Conservation (phyloP, 2,888 invertebrate species). For the Tryphoninae sp. region DNA sequence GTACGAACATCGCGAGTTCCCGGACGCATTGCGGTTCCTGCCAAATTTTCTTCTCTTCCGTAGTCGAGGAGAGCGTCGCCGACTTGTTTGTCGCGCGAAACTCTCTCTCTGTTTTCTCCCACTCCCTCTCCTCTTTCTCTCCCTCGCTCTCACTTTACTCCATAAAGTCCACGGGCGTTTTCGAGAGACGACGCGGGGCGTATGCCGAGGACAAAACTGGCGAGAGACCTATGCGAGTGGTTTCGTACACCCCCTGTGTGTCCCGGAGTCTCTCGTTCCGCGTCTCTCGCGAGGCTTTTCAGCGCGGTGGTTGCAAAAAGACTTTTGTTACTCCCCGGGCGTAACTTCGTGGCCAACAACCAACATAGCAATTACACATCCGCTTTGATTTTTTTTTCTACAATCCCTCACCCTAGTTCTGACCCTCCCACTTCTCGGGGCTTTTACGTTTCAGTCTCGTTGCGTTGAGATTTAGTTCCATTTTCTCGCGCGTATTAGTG, state of each 20-base stretch:
- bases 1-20: conserved; percentile 37
- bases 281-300: conserved; percentile 58
- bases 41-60: conserved; percentile 60
- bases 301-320: conserved; percentile 50
- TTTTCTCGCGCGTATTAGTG: not conserved
- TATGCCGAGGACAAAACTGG: conserved; percentile 47
- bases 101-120: conserved; percentile 8
- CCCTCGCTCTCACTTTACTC: conserved; percentile 26
- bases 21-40: conserved; percentile 56
- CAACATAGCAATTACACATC: conserved; percentile 53
- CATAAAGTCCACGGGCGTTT: conserved; percentile 7
- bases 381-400: conserved; percentile 21
- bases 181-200: conserved; percentile 47
- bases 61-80: conserved; percentile 42
- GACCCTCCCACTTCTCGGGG: not conserved
- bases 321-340: conserved; percentile 55
- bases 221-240: conserved; percentile 27
- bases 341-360: conserved; percentile 55
- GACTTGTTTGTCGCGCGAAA: conserved; percentile 62
- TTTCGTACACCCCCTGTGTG: conserved; percentile 18
- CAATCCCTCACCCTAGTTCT: not conserved
- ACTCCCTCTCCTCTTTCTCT: not conserved
- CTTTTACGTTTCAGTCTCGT: conserved; percentile 12
- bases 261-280: conserved; percentile 9
- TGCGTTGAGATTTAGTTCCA: conserved; percentile 8